Evolutionary conservation across 2,797 vertebrate species (phyloP), one percentile per base, ranked within the genome.

Genomic region (Psittacula derbiana): DNA sequence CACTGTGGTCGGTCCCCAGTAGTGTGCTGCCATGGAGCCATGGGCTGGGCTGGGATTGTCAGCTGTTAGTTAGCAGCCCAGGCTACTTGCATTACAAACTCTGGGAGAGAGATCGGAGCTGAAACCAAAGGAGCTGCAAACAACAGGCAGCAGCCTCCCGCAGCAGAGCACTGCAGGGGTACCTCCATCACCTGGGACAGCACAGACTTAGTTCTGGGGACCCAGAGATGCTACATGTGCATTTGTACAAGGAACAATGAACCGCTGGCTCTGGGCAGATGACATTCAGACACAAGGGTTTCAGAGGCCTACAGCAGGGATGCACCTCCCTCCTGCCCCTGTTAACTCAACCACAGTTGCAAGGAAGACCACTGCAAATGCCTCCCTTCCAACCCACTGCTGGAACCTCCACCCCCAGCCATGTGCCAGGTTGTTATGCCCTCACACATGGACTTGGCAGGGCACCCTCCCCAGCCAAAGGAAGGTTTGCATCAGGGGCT

Each of bases 71-170:
- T 14, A 91, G 86, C 83, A 82, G 23, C 18, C 65, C 89, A 30
- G 74, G 89, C 91, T 82, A 49, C 95, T 97, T 75, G 23, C 80
- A 57, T 97, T 97, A 97, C 97, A 94, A 93, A 96, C 91, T 83
- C 88, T 92, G 43, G 71, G 92, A 92, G 80, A 86, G 81, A 83
- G 90, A 90, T 92, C 88, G 88, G 96, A 96, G 93, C 44, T 97
- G 97, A 97, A 97, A 97, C 27, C 55, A 83, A 95, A 97, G 97
- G 97, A 90, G 94, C 72, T 43, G 69, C 76, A 33, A 53, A 90
- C 31, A 46, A 89, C 88, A 33, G 46, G 88, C 81, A 93, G 93
- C 81, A 91, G 91, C 44, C 73, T 94, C 53, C 72, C 0, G 0
- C 64, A 87, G 80, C 84, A 90, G 78, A 90, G 50, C 36, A 65